phyloP scores from a whole-genome alignment of 92 coral and sea anemone genomes.

The Bergia puertoricense region DNA sequence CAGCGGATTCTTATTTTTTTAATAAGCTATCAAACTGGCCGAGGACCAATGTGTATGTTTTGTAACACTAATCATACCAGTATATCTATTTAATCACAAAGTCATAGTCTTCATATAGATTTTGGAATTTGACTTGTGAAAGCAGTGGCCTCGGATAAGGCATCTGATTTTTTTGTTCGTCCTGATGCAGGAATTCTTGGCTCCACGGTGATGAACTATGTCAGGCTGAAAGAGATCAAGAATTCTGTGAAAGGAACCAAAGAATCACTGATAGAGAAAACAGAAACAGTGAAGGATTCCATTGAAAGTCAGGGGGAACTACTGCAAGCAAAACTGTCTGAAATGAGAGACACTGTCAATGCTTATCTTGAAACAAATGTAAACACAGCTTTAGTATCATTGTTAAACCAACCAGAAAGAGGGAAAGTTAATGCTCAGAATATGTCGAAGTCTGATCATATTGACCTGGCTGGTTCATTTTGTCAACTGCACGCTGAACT shows the following conservation, averaged over 20 bases:
- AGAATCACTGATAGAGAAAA: constrained; percentile 69
- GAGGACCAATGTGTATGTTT: too few species aligned
- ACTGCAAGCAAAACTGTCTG: constrained; percentile 58
- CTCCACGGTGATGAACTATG: constrained; percentile 78
- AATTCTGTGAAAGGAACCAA: constrained; percentile 81
- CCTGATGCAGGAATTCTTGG: constrained; percentile 77
- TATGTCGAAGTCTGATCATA: not conserved
- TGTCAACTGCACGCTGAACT: constrained; percentile 21
- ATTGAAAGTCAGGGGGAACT: constrained; percentile 57
- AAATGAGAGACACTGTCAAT: constrained; percentile 64
- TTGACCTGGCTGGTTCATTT: constrained; percentile 13
- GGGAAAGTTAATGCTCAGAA: not conserved
- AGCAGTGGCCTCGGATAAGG: too few species aligned
- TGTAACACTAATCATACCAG: too few species aligned
- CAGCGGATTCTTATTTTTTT: too few species aligned
- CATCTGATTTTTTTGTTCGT: not conserved
- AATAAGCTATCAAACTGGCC: too few species aligned
- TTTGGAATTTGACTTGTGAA: too few species aligned
- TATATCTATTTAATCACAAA: too few species aligned
- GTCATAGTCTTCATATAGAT: too few species aligned
- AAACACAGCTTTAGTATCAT: constrained; percentile 45
- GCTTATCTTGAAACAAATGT: constrained; percentile 61
- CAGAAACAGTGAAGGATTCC: constrained; percentile 61
- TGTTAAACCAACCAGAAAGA: constrained; percentile 26
- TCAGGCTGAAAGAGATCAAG: constrained; percentile 87